Percentiles rank a stretch among this genome's conserved stretches.
Conservation (phyloP, 2,888 invertebrate genomes). For the Tuta absoluta region DNA sequence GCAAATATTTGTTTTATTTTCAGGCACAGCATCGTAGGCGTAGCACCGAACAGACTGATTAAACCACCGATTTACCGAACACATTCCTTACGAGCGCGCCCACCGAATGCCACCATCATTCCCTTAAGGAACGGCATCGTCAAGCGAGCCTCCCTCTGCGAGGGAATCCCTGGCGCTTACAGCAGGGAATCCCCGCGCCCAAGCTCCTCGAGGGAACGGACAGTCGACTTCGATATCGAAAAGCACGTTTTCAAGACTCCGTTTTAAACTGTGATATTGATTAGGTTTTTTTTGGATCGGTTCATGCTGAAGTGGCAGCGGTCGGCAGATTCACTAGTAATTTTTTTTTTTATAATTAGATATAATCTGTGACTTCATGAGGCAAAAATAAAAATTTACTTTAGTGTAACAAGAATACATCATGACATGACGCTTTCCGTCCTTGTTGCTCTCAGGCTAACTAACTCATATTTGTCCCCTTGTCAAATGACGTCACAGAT, state of each 20-base stretch:
- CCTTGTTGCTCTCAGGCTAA: no score
- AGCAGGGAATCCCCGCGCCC: conserved; percentile 38
- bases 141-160: conserved; percentile 68
- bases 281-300: conserved; percentile 48
- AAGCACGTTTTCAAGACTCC: conserved; percentile 70
- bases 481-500: no score
- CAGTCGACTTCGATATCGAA: conserved; percentile 49
- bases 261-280: conserved; percentile 77
- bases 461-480: no score
- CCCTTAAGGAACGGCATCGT: conserved; percentile 64
- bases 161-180: conserved; percentile 44
- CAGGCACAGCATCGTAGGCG: conserved; percentile 68
- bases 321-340: no score
- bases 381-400: no score
- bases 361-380: no score
- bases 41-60: conserved; percentile 65
- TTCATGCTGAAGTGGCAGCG: background rate
- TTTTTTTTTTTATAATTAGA: no score
- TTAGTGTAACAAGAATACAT: no score
- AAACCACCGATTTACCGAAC: conserved; percentile 60
- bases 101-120: conserved; percentile 70
- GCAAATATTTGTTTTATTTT: background rate
- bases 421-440: no score
- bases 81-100: conserved; percentile 62
- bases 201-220: conserved; percentile 41